Conservation (phyloP, 2,113 vertebrate species). For the Lepisosteus osseus region DNA sequence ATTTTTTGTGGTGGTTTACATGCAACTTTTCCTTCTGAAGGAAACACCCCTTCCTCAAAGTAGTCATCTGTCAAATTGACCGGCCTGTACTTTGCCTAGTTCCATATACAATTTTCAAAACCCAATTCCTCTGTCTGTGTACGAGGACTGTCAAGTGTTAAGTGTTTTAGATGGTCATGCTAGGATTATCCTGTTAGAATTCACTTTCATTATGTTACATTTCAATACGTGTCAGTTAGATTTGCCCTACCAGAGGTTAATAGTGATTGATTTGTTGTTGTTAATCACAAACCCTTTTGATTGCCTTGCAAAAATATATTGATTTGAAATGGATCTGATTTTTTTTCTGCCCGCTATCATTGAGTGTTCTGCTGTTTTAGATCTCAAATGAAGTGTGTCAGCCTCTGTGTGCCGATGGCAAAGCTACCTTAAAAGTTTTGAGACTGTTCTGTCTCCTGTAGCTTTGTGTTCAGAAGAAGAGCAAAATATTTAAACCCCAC, state of each 20-base stretch:
- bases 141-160: neutral
- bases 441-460: no score
- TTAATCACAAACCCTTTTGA: conserved; percentile 62
- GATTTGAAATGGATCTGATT: conserved; percentile 51
- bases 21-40: no score
- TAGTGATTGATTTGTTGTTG: conserved; percentile 51
- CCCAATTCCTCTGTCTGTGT: no score
- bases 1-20: no score
- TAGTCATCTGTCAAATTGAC: no score
- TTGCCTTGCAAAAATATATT: conserved; percentile 55
- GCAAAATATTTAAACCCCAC: no score
- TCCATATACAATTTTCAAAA: no score
- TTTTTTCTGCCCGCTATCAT: conserved; percentile 45
- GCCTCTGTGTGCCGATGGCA: conserved; percentile 11
- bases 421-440: no score
- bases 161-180: neutral
- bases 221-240: conserved; percentile 39
- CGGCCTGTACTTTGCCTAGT: no score
- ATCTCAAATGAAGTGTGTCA: conserved; percentile 46
- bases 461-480: no score
- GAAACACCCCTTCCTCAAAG: no score
- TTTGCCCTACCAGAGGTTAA: conserved; percentile 51
- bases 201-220: neutral
- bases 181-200: conserved; percentile 10
- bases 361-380: conserved; percentile 50